Evolutionary conservation across 2,888 invertebrate species (phyloP), one percentile per base, ranked within the genome.

Genomic region (Mycogona germanica): DNA sequence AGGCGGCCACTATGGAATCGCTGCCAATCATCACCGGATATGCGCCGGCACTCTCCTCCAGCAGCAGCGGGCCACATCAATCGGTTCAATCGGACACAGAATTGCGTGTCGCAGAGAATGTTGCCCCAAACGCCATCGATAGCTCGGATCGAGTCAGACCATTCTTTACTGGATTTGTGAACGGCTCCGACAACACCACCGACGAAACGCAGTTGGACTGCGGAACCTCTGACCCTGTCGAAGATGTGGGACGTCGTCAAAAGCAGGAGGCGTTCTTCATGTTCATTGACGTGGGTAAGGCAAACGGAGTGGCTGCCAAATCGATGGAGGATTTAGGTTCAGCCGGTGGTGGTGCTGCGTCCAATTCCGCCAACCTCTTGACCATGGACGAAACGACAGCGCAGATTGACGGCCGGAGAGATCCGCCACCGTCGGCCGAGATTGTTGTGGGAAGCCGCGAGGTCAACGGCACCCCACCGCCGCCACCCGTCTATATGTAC

Each of bases 401-500:
- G 2, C 21, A 4, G 3, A 9, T 1, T 12, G 26, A 28, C 17
- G 46, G 30, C 3, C 4, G 23, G n/a, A 42, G 28, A 28, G 14
- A n/a, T 4, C 4, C 1, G 3, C 25, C 25, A 23, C 21, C 42
- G 14, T 28, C 42, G 6, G 2, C n/a, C 17, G 2, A 21, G 9
- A 21, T 28, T 0, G 30, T 29, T 46, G 46, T 30, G 4, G 29
- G 5, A n/a, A 26, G n/a, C 19, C 7, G 21, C 44, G 23, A 26
- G 21, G 46, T 29, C 5, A 25, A n/a, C n/a, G 25, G 14, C 4
- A n/a, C 23, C 21, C 40, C 6, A 48, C n/a, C 49, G 14, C 45
- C 44, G 14, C 38, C 44, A 6, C 55, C 57, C 2, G 54, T 56
- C 14, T 56, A 56, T 26, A 56, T 56, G 57, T 56, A 38, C 25